phyloP scores from a whole-genome alignment of 35 echinoderm and acorn worm genomes.

The Apostichopus japonicus region DNA sequence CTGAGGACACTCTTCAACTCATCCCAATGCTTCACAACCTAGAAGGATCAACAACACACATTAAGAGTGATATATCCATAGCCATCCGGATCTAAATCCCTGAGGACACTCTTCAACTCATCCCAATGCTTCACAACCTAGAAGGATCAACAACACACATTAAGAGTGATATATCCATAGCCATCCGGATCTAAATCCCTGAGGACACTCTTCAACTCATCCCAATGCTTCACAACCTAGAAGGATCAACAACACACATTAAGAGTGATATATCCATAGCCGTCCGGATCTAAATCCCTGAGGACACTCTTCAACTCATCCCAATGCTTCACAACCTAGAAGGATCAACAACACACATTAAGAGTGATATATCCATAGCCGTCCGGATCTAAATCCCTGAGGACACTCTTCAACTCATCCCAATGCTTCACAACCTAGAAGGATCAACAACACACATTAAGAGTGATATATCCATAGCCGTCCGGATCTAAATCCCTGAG shows the following conservation, averaged over 20 bases:
- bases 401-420: not conserved
- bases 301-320: conserved; percentile 5
- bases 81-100: conserved; percentile 58
- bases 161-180: no score
- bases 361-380: no score
- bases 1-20: not conserved
- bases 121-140: conserved; percentile 83
- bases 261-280: no score
- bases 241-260: no score
- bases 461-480: no score
- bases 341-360: no score
- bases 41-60: no score
- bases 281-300: conserved; percentile 60
- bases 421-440: conserved; percentile 73
- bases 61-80: no score
- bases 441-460: no score
- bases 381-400: conserved; percentile 67
- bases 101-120: not conserved
- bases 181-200: conserved; percentile 59
- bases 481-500: conserved; percentile 69
- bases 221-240: conserved; percentile 79
- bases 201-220: not conserved
- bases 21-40: conserved; percentile 83
- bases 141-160: no score
- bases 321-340: conserved; percentile 78